A percentile compares a stretch with the other conserved stretches of the same genome.
These are phyloP conservation scores for Odontomachus brunneus DNA, from an alignment of 1,140 invertebrate species.

Conservation along the genomic window DNA sequence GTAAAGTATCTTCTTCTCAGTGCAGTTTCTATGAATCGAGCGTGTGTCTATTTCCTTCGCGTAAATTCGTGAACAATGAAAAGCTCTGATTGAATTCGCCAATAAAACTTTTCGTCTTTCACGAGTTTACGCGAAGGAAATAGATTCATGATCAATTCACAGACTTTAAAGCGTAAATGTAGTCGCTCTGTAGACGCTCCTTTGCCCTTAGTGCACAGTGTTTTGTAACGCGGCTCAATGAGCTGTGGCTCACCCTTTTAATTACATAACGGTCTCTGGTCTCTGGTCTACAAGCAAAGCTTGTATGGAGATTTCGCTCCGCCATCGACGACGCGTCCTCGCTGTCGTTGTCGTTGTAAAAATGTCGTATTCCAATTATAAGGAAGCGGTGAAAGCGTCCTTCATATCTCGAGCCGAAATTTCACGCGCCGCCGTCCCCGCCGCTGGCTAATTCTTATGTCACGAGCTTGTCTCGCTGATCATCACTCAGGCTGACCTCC, in stretches of 20 bases:
- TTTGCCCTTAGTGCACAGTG: not conserved
- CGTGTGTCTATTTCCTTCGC: too few relatives aligned
- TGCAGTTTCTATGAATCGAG: too few relatives aligned
- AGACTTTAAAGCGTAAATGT: too few relatives aligned
- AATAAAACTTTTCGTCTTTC: too few relatives aligned
- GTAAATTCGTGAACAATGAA: too few relatives aligned
- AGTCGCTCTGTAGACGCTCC: too few relatives aligned
- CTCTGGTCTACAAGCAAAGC: not conserved
- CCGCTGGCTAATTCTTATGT: conserved; percentile 34
- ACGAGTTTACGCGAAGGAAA: too few relatives aligned
- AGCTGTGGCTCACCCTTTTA: not conserved
- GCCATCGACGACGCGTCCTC: too few relatives aligned
- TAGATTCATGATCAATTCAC: too few relatives aligned
- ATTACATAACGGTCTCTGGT: conserved; percentile 17
- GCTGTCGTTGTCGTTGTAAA: too few relatives aligned
- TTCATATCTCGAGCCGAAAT: conserved; percentile 35
- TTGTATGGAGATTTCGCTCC: conserved; percentile 5
- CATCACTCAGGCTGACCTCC: conserved; percentile 24
- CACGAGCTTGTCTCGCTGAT: not conserved
- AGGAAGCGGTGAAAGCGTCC: conserved; percentile 60
- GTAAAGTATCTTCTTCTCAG: too few relatives aligned
- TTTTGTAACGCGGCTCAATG: conserved; percentile 9
- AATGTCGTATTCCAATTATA: conserved; percentile 44
- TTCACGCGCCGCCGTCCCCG: not conserved
- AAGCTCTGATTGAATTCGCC: too few relatives aligned